Evolutionary conservation across 2,888 invertebrate genomes (phyloP), one percentile per base, ranked within the genome.

Genomic region (Bembecia ichneumoniformis): DNA sequence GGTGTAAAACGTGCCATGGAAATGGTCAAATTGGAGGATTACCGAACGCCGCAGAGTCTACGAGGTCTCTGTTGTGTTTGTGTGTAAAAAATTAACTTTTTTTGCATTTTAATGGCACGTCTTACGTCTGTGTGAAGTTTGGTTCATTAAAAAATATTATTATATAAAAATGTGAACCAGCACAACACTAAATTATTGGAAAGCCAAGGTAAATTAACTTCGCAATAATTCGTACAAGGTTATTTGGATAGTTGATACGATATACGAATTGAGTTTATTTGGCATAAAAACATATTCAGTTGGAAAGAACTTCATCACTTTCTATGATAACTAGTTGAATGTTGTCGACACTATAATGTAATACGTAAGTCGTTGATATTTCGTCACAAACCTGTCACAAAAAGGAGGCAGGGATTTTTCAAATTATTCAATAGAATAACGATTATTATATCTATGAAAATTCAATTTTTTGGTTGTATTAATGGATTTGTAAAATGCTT

Each of bases 191-290:
- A 66, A 66, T 68, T 71, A 76, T 74, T 73, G 68, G 67, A 67
- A 63, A 64, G 68, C 71, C 65, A 72, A 73, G 66, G 56, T 63
- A 65, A 66, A 69, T 66, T 60, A 74, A 71, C 68, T 63, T 72
- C 71, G 77, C 76, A 80, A 76, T 79, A 77, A 74, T 71, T 75
- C 77, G 74, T 79, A 78, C 71, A 76, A 76, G 68, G 66, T 73
- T 71, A 72, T 66, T 70, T 70, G 71, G 66, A 71, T 75, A 71
- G 72, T 74, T 66, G 64, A 66, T 66, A 66, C 51, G 46, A 55
- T 56, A 56, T 62, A 59, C 52, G 55, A 62, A 67, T 44, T 16
- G 64, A 64, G 71, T 78, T 77, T 76, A 70, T 75, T 65, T 77
- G 76, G 79, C 81, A 79, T 77, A 66, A 81, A n/a, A 28, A 28